Conservation (phyloP, 2,113 vertebrate genomes). For the Morone saxatilis region DNA sequence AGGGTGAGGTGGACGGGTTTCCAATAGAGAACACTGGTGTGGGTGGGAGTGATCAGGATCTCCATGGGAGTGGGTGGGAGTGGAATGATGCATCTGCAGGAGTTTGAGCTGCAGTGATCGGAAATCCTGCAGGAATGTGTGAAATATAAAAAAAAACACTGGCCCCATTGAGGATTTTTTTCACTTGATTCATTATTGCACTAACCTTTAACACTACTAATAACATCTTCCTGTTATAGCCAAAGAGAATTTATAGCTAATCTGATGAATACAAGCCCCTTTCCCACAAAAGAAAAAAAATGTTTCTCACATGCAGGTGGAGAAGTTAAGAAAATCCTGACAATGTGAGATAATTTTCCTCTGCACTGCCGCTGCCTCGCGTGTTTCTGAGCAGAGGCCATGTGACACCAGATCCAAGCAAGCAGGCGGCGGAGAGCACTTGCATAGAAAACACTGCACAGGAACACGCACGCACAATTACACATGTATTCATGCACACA, state of each 20-base stretch:
- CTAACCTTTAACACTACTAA: not conserved
- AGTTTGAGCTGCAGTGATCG: slow-evolving; percentile 8
- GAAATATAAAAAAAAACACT: not conserved
- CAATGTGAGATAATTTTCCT: slow-evolving; percentile 46
- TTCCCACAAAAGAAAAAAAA: not conserved
- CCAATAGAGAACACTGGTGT: slow-evolving; percentile 25
- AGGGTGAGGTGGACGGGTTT: slow-evolving; percentile 27
- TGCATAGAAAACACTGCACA: slow-evolving; percentile 47
- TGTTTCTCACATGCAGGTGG: slow-evolving; percentile 29
- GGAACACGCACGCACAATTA: slow-evolving; percentile 37
- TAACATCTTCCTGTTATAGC: not conserved
- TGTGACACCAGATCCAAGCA: slow-evolving; percentile 60
- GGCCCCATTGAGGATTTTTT: not conserved
- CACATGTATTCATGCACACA: slow-evolving; percentile 29
- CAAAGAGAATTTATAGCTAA: not conserved
- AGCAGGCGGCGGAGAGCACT: slow-evolving; percentile 19
- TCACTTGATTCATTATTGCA: not conserved
- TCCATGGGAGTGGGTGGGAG: slow-evolving; percentile 20
- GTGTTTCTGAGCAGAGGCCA: slow-evolving; percentile 55
- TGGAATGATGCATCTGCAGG: slow-evolving; percentile 35
- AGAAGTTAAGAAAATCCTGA: slow-evolving; percentile 22
- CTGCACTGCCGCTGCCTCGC: slow-evolving; percentile 49
- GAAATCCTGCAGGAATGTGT: slow-evolving; percentile 21
- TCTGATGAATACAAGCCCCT: not conserved
- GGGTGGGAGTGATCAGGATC: slow-evolving; percentile 22